phyloP scores from a whole-genome alignment of 2,113 vertebrate genomes.

The Castor canadensis region DNA sequence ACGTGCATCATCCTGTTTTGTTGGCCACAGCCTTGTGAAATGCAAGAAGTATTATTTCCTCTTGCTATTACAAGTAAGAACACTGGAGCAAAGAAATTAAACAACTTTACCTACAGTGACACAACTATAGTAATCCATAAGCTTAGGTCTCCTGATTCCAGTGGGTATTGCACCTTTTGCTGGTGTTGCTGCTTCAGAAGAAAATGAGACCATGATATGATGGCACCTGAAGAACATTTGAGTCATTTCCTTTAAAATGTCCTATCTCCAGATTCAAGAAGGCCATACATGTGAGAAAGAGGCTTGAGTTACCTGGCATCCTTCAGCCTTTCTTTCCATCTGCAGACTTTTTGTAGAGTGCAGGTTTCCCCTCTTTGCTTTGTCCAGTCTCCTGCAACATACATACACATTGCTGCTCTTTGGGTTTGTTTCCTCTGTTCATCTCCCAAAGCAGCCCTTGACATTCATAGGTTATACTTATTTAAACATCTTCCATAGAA shows the following conservation, averaged over 20 bases:
- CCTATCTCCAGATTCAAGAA: background rate
- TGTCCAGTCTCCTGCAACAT: background rate
- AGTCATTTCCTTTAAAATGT: background rate
- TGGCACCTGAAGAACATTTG: background rate
- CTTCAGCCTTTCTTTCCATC: background rate
- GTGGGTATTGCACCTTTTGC: background rate
- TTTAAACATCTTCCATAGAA: background rate
- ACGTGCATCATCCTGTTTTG: background rate
- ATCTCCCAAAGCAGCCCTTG: background rate
- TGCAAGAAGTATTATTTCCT: background rate
- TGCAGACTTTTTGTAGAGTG: background rate
- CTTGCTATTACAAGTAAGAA: background rate
- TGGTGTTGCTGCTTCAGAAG: background rate
- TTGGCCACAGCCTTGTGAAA: background rate
- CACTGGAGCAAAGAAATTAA: background rate
- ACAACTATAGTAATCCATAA: background rate
- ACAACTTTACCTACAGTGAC: background rate
- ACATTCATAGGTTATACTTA: background rate
- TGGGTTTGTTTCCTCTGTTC: background rate
- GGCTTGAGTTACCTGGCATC: too few species aligned
- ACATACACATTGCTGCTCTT: background rate
- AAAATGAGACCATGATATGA: background rate
- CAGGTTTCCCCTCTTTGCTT: background rate
- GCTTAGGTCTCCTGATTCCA: background rate
- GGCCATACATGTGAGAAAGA: background rate